These are phyloP conservation scores for Alloscopus bannaensis DNA, from an alignment of 2,888 invertebrate species.

Conservation along the genomic window DNA sequence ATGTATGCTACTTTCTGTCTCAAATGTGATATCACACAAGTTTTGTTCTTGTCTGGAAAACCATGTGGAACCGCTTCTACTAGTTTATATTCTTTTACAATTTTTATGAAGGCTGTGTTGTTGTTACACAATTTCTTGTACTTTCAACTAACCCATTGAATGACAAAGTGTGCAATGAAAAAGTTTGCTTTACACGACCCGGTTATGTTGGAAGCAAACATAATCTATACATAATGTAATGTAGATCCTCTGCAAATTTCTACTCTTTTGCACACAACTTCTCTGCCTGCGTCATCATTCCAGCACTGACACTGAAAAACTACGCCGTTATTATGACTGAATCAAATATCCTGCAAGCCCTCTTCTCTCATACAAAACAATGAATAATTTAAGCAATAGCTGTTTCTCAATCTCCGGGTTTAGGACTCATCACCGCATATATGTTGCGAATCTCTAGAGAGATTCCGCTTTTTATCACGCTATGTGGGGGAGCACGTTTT, in stretches of 20 bases:
- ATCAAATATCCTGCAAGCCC: background rate
- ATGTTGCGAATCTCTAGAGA: no score
- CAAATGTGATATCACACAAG: no score
- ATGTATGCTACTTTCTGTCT: no score
- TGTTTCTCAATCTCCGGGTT: background rate
- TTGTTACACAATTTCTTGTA: no score
- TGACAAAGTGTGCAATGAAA: background rate
- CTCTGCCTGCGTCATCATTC: constrained; percentile 4
- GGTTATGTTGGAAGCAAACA: background rate
- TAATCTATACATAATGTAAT: background rate
- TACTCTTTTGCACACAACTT: constrained; percentile 5
- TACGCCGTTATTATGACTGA: background rate
- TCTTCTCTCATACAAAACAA: background rate
- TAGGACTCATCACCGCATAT: constrained; percentile 2
- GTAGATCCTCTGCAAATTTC: background rate
- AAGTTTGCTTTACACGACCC: background rate
- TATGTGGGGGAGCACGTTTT: no score
- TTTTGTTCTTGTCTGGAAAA: no score
- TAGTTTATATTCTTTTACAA: no score
- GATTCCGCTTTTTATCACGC: no score
- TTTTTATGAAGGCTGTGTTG: no score
- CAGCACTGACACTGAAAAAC: constrained; percentile 12
- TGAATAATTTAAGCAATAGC: background rate
- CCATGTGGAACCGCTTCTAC: no score
- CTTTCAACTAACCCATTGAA: no score